Evolutionary conservation across 2,113 vertebrate species (phyloP).

Genomic region (Coptodon bakossiorum): DNA sequence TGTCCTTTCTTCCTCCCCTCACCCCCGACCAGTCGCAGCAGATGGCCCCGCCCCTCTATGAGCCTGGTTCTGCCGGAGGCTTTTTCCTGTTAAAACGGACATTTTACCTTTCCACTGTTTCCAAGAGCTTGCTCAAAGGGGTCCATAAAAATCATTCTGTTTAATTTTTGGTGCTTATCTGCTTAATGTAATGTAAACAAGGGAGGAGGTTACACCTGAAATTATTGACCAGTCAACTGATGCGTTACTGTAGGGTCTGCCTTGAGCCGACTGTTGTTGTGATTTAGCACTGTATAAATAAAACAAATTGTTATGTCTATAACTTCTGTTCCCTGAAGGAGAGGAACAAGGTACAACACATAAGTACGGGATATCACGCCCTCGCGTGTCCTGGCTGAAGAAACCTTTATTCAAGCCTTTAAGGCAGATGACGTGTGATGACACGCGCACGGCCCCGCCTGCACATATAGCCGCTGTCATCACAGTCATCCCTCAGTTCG

Average conservation of each 20-base stretch:
- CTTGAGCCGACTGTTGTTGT: background rate
- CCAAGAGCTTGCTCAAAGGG: background rate
- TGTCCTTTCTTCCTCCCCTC: background rate
- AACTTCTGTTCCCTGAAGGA: background rate
- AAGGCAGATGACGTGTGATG: too few species aligned
- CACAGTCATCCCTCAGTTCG: too few species aligned
- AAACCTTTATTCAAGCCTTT: too few species aligned
- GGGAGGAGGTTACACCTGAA: background rate
- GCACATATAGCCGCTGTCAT: too few species aligned
- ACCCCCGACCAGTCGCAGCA: background rate
- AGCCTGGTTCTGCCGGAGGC: background rate
- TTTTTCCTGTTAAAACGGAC: background rate
- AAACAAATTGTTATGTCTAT: background rate
- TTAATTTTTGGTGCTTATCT: background rate
- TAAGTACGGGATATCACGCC: background rate
- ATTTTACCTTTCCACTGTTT: background rate
- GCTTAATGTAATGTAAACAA: background rate
- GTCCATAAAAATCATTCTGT: background rate
- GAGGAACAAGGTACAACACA: background rate
- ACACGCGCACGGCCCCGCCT: fast-evolving
- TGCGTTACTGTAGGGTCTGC: background rate
- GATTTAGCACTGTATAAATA: background rate
- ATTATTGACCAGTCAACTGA: background rate
- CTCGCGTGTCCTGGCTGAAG: fast-evolving
- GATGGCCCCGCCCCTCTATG: background rate